Percentiles rank a stretch among this genome's conserved stretches.
These are phyloP conservation scores for Prochilodus magdalenae DNA, from an alignment of 2,113 vertebrate genomes.

Conservation along the genomic window DNA sequence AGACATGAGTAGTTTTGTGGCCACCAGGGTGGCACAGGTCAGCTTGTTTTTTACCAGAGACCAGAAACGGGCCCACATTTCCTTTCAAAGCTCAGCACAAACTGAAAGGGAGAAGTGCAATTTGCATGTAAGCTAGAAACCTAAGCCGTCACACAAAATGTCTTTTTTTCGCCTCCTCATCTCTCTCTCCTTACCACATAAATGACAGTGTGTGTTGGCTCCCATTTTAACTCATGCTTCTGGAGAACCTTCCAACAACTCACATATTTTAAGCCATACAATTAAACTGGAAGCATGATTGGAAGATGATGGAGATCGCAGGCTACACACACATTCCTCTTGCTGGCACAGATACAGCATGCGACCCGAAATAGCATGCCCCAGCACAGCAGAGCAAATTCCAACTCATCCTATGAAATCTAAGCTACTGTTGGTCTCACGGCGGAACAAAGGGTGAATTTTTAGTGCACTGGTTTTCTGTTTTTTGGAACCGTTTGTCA, in stretches of 20 bases:
- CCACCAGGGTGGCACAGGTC: slow-evolving; percentile 47
- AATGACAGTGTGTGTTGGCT: slow-evolving; percentile 73
- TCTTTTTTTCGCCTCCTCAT: no score
- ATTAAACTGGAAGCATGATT: slow-evolving; percentile 43
- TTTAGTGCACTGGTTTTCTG: slow-evolving; percentile 37
- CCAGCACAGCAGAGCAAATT: not conserved
- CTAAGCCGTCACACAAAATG: slow-evolving; percentile 24
- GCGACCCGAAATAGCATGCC: slow-evolving; percentile 39
- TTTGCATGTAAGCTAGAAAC: slow-evolving; percentile 44
- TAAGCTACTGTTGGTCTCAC: slow-evolving; percentile 32
- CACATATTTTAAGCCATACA: slow-evolving; percentile 58
- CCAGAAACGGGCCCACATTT: slow-evolving; percentile 61
- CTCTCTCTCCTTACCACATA: slow-evolving; percentile 64
- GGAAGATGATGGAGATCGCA: slow-evolving; percentile 33
- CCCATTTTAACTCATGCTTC: slow-evolving; percentile 65
- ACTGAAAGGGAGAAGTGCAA: slow-evolving; percentile 66
- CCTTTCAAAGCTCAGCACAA: slow-evolving; percentile 54
- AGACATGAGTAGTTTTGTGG: slow-evolving; percentile 66
- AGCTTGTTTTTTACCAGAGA: slow-evolving; percentile 37
- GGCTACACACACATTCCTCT: slow-evolving; percentile 12
- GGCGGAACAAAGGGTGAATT: slow-evolving; percentile 30
- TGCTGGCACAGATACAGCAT: slow-evolving; percentile 12
- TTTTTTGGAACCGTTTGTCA: slow-evolving; percentile 33
- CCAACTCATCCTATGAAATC: slow-evolving; percentile 40
- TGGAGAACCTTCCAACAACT: slow-evolving; percentile 61